These are phyloP conservation scores for Diplogasteroides magnus DNA, from an alignment of 1,140 invertebrate species.

Conservation along the genomic window DNA sequence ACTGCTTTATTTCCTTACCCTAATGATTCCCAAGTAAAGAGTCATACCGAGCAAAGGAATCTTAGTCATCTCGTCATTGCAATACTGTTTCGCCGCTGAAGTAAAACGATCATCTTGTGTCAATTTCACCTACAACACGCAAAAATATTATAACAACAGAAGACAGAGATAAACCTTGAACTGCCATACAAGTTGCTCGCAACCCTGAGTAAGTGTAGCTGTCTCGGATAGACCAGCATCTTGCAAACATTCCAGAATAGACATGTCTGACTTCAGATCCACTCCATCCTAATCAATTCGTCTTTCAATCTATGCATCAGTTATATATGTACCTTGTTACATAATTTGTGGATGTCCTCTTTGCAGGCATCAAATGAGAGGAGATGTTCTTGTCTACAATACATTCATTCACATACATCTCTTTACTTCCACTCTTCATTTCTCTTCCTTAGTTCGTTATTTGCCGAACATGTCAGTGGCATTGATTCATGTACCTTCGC, in stretches of 20 bases:
- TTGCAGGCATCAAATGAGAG: constrained; percentile 23
- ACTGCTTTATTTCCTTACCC: too few species aligned
- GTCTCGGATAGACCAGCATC: constrained; percentile 47
- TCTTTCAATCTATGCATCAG: not conserved
- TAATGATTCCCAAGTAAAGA: too few species aligned
- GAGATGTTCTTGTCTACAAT: not conserved
- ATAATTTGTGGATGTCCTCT: constrained; percentile 40
- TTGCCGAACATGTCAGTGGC: too few species aligned
- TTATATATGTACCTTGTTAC: constrained; percentile 19
- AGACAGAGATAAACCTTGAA: constrained; percentile 52
- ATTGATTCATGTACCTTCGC: too few species aligned
- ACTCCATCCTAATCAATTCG: constrained; percentile 40
- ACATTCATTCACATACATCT: too few species aligned
- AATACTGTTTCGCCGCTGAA: constrained; percentile 66
- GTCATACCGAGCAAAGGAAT: constrained; percentile 17
- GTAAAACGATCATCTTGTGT: constrained; percentile 71
- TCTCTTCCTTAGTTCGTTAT: too few species aligned
- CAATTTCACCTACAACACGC: constrained; percentile 70
- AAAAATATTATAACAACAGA: constrained; percentile 62
- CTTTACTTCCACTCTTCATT: too few species aligned
- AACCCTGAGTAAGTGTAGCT: constrained; percentile 33
- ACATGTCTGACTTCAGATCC: constrained; percentile 44
- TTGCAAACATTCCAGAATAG: constrained; percentile 52
- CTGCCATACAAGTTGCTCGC: constrained; percentile 49
- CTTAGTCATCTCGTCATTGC: constrained; percentile 64